A percentile compares a stretch with the other conserved stretches of the same genome.
Evolutionary conservation across 2,888 invertebrate species (phyloP).

Genomic region (Pseudococcus jackbeardsleyi): DNA sequence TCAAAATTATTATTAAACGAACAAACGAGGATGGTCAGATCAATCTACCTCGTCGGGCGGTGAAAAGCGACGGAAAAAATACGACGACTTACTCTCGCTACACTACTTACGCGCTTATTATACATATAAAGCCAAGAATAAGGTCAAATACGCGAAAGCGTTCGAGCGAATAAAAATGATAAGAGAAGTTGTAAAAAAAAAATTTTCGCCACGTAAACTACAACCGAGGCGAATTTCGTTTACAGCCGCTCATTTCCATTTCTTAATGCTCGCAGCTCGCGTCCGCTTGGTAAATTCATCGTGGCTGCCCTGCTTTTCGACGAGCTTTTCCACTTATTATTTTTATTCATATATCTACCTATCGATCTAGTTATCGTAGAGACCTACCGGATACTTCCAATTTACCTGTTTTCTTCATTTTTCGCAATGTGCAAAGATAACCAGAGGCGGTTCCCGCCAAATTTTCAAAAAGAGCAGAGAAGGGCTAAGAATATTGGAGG

Average conservation of each 20-base stretch:
- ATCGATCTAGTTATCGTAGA: no score
- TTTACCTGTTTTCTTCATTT: no score
- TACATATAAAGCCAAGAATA: neutral
- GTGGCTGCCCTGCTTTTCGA: neutral
- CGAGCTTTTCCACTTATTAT: neutral
- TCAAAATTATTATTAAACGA: slow-evolving; percentile 44
- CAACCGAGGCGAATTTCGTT: neutral
- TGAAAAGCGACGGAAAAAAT: neutral
- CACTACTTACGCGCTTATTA: neutral
- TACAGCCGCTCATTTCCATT: slow-evolving; percentile 10
- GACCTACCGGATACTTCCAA: no score
- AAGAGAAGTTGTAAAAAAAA: neutral
- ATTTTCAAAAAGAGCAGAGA: no score
- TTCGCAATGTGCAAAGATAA: no score
- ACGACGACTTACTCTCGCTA: neutral
- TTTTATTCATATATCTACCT: neutral
- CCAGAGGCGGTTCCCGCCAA: no score
- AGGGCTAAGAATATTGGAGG: no score
- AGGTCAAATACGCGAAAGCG: neutral
- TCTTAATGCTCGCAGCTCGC: neutral
- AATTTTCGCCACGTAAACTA: neutral
- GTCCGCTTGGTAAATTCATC: neutral
- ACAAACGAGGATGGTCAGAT: slow-evolving; percentile 8
- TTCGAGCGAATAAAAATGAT: slow-evolving; percentile 10
- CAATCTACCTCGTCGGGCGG: neutral